phyloP scores from a whole-genome alignment of 1,140 invertebrate genomes.

The Psix sp. region DNA sequence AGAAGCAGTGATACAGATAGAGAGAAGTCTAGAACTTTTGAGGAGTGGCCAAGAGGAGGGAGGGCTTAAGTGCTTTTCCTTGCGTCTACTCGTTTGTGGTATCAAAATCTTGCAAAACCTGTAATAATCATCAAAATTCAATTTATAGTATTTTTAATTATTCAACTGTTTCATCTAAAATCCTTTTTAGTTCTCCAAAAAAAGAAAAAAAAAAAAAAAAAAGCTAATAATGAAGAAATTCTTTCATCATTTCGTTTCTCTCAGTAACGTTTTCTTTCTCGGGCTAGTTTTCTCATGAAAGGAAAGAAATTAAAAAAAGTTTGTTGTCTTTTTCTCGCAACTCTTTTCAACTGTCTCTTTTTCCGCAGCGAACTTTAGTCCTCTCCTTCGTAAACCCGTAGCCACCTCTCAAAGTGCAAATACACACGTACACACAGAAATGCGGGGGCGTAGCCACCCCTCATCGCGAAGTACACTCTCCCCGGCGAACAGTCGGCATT shows the following conservation, averaged over 20 bases:
- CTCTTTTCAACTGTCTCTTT: too few relatives aligned
- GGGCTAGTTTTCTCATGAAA: too few relatives aligned
- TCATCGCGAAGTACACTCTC: slow-evolving; percentile 63
- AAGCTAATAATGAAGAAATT: too few relatives aligned
- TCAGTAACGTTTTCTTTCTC: too few relatives aligned
- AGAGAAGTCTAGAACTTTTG: slow-evolving; percentile 40
- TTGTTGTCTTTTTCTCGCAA: slow-evolving; percentile 55
- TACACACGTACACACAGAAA: slow-evolving; percentile 54
- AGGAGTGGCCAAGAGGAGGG: slow-evolving; percentile 52
- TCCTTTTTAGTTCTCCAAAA: too few relatives aligned
- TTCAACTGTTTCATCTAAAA: too few relatives aligned
- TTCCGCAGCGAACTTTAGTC: too few relatives aligned
- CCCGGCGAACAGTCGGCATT: slow-evolving; percentile 72
- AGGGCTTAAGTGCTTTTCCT: slow-evolving; percentile 71
- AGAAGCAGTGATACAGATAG: slow-evolving; percentile 54
- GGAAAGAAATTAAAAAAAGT: slow-evolving; percentile 21
- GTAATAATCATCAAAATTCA: too few relatives aligned
- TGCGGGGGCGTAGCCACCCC: slow-evolving; percentile 72
- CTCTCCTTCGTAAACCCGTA: slow-evolving; percentile 46
- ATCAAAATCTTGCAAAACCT: too few relatives aligned
- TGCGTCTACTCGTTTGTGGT: slow-evolving; percentile 72
- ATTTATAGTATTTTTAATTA: too few relatives aligned
- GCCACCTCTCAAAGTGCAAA: slow-evolving; percentile 50
- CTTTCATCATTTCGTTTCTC: too few relatives aligned
- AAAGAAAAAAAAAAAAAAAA: too few relatives aligned